phyloP scores from a whole-genome alignment of 1,140 invertebrate species.

The Hyles euphorbiae region DNA sequence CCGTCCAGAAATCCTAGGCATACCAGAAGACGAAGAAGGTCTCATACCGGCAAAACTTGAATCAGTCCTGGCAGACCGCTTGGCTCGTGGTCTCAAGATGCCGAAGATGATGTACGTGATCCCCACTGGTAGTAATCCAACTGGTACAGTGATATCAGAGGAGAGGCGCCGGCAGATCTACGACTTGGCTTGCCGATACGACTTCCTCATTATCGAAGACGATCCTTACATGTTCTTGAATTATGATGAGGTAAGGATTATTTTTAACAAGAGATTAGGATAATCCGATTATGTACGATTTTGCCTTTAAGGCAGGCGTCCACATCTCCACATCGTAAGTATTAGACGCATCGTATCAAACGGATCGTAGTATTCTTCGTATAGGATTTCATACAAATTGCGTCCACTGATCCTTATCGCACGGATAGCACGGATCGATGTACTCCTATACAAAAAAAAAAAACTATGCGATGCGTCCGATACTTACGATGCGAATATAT shows the following conservation, averaged over 20 bases:
- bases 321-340: too few relatives aligned
- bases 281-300: too few relatives aligned
- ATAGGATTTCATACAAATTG: too few relatives aligned
- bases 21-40: constrained; percentile 54
- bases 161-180: constrained; percentile 84
- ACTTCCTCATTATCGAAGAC: constrained; percentile 88
- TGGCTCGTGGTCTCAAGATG: constrained; percentile 68
- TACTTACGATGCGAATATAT: too few relatives aligned
- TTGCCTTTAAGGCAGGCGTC: too few relatives aligned
- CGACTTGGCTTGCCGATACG: constrained; percentile 83
- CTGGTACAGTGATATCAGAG: constrained; percentile 80
- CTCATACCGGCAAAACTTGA: constrained; percentile 45
- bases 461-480: too few relatives aligned
- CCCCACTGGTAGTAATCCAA: constrained; percentile 81
- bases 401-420: too few relatives aligned
- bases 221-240: constrained; percentile 89
- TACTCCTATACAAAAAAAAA: too few relatives aligned
- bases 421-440: too few relatives aligned
- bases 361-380: too few relatives aligned
- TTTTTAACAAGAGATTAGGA: too few relatives aligned
- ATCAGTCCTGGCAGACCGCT: constrained; percentile 32
- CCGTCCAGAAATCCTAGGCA: constrained; percentile 46
- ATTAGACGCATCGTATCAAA: too few relatives aligned
- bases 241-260: constrained; percentile 75
- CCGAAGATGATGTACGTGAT: constrained; percentile 79